phyloP scores from a whole-genome alignment of 2,888 invertebrate genomes.

The Cryptosula pallasiana region DNA sequence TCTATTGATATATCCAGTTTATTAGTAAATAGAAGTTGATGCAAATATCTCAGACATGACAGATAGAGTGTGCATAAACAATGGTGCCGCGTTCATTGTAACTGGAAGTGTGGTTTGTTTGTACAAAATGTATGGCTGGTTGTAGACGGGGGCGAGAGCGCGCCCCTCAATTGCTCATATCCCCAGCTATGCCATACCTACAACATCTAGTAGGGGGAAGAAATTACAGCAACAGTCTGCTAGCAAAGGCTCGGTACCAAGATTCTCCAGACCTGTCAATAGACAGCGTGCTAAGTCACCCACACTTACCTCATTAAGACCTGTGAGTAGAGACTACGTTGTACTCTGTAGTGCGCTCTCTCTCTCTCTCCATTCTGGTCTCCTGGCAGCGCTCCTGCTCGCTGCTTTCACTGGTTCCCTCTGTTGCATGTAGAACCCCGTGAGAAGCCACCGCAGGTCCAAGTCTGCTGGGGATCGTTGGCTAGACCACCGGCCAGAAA shows the following conservation, averaged over 20 bases:
- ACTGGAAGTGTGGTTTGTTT: too few relatives aligned
- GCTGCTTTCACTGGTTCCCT: not conserved
- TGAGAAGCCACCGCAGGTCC: conserved; percentile 69
- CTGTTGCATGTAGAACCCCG: conserved; percentile 59
- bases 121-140: too few relatives aligned
- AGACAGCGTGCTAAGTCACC: conserved; percentile 15
- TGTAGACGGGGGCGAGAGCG: not conserved
- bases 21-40: too few relatives aligned
- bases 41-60: too few relatives aligned
- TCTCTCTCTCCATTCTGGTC: too few relatives aligned
- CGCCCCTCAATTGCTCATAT: conserved; percentile 27
- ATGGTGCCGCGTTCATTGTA: too few relatives aligned
- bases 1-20: too few relatives aligned
- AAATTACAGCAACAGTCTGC: not conserved
- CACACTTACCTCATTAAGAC: not conserved
- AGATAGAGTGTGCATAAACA: too few relatives aligned
- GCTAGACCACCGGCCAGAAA: conserved; percentile 77
- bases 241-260: not conserved
- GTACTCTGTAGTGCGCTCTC: too few relatives aligned
- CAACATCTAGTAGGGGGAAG: not conserved
- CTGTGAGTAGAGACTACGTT: not conserved
- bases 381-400: too few relatives aligned
- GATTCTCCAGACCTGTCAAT: not conserved
- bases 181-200: conserved; percentile 26
- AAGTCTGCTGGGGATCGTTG: conserved; percentile 72